Conservation (phyloP, 2,888 invertebrate genomes). For the Hypomecis punctinalis region DNA sequence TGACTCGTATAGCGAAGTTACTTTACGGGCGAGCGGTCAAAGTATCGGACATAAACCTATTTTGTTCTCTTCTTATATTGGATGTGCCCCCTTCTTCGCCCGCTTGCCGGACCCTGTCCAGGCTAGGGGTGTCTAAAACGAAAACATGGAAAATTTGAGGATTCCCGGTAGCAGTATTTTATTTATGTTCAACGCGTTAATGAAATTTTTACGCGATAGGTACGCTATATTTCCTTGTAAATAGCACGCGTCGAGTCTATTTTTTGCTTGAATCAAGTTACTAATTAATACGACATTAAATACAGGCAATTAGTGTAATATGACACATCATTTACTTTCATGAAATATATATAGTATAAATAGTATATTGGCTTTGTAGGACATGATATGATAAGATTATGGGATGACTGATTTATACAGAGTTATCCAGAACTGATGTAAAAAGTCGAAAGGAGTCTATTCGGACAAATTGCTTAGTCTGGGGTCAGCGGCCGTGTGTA, state of each 20-base stretch:
- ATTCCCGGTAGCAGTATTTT: constrained; percentile 27
- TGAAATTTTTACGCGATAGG: constrained; percentile 14
- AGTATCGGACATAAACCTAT: constrained; percentile 85
- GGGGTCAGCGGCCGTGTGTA: too few species aligned
- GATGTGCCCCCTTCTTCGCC: constrained; percentile 80
- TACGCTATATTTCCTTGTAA: not conserved
- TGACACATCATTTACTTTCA: constrained; percentile 8
- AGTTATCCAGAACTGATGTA: too few species aligned
- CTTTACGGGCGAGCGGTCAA: constrained; percentile 84
- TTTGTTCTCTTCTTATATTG: constrained; percentile 85
- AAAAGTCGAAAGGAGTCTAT: too few species aligned
- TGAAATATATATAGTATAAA: constrained; percentile 1
- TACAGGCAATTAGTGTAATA: constrained; percentile 3
- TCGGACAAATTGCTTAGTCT: too few species aligned
- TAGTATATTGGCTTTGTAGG: not conserved
- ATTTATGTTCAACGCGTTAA: constrained; percentile 14
- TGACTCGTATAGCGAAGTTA: constrained; percentile 76
- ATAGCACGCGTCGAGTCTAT: not conserved
- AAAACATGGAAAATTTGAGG: constrained; percentile 32
- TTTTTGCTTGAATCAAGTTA: constrained; percentile 3
- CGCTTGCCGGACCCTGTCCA: constrained; percentile 72
- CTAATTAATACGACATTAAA: constrained; percentile 4
- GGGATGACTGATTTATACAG: too few species aligned
- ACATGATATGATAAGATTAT: not conserved
- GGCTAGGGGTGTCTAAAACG: constrained; percentile 64